Percentiles rank a stretch among this genome's conserved stretches.
phyloP scores from a whole-genome alignment of 2,113 vertebrate species.

The Anguilla japonica region DNA sequence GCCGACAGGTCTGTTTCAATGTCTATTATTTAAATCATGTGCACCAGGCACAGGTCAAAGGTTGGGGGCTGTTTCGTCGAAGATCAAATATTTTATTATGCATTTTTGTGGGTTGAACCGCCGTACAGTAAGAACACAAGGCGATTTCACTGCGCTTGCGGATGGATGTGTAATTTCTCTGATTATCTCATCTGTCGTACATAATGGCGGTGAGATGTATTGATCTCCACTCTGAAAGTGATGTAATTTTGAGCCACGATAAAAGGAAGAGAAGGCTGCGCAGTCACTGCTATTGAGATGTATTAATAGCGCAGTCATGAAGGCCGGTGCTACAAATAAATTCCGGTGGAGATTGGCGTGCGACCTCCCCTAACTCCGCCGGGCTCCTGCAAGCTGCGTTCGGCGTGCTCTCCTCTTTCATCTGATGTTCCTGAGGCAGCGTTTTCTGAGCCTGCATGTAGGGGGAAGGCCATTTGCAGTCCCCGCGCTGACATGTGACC shows the following conservation, averaged over 20 bases:
- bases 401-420: background rate
- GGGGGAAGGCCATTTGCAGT: background rate
- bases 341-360: background rate
- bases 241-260: background rate
- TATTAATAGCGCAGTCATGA: background rate
- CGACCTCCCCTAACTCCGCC: background rate
- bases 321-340: background rate
- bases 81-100: background rate
- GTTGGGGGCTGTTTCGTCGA: background rate
- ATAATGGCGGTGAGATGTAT: background rate
- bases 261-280: background rate
- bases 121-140: background rate
- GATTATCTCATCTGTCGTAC: background rate
- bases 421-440: background rate
- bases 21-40: conserved; percentile 9
- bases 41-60: background rate
- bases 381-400: background rate
- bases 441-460: background rate
- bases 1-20: background rate
- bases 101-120: background rate
- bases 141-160: background rate
- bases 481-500: background rate
- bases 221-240: background rate
- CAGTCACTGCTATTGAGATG: background rate
- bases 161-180: background rate